phyloP scores from a whole-genome alignment of 1,140 invertebrate species.

The Calliopsis andreniformis region DNA sequence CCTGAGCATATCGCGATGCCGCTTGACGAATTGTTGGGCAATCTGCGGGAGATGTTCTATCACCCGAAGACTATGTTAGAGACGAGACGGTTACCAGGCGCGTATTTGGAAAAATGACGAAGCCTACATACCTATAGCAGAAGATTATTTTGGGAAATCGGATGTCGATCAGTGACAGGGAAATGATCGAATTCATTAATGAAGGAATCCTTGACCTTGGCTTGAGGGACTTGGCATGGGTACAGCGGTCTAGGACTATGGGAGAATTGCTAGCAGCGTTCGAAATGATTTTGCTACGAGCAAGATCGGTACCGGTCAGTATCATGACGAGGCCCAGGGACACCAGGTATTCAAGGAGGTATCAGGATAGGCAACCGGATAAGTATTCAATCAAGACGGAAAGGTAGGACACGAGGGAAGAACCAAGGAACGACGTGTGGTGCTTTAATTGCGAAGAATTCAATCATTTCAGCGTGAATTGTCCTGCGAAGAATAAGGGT shows the following conservation, averaged over 20 bases:
- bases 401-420: too few species aligned
- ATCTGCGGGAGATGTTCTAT: not conserved
- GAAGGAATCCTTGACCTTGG: not conserved
- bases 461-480: too few species aligned
- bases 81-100: not conserved
- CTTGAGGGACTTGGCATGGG: not conserved
- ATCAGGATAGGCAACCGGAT: too few species aligned
- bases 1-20: not conserved
- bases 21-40: not conserved
- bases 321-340: too few species aligned
- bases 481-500: too few species aligned
- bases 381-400: too few species aligned
- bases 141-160: conserved; percentile 20
- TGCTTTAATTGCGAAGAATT: too few species aligned
- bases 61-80: not conserved
- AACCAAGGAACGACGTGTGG: too few species aligned
- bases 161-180: not conserved
- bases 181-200: conserved; percentile 2
- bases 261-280: not conserved
- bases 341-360: too few species aligned
- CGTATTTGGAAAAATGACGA: conserved; percentile 6
- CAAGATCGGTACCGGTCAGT: too few species aligned
- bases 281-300: too few species aligned
- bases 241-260: not conserved
- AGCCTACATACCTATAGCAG: not conserved